Evolutionary conservation across 53 echinoderm and acorn worm genomes (phyloP).

Genomic region (Patiria pectinifera): DNA sequence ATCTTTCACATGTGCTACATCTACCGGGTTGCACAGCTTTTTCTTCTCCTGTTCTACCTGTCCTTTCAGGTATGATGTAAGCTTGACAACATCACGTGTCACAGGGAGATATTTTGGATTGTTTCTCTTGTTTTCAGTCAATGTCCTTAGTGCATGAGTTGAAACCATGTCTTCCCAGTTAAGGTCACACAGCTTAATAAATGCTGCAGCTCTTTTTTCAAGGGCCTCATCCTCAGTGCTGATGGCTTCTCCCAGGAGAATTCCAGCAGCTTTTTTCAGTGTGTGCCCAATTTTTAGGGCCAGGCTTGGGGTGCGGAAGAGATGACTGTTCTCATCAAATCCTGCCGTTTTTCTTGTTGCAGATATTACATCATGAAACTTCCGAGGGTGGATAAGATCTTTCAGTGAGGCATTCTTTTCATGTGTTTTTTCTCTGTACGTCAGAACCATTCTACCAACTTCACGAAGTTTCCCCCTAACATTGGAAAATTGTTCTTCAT

Average conservation of each 20-base stretch:
- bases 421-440: constrained; percentile 36
- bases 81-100: constrained; percentile 73
- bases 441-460: constrained; percentile 42
- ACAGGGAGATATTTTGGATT: constrained; percentile 73
- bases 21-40: background rate
- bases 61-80: constrained; percentile 68
- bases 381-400: constrained; percentile 62
- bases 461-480: constrained; percentile 59
- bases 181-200: constrained; percentile 39
- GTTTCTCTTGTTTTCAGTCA: constrained; percentile 73
- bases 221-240: constrained; percentile 17
- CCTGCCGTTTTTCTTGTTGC: constrained; percentile 46
- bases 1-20: background rate
- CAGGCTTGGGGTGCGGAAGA: constrained; percentile 55
- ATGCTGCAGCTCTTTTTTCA: constrained; percentile 34
- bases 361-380: constrained; percentile 42
- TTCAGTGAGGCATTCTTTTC: constrained; percentile 57
- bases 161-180: constrained; percentile 65
- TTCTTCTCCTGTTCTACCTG: constrained; percentile 21
- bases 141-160: constrained; percentile 75
- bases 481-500: constrained; percentile 58
- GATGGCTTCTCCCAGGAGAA: constrained; percentile 56
- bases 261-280: constrained; percentile 56
- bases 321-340: constrained; percentile 47
- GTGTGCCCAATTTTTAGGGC: constrained; percentile 64